Evolutionary conservation across 2,888 invertebrate genomes (phyloP), one percentile per base, ranked within the genome.

Genomic region (Limenitis camilla): DNA sequence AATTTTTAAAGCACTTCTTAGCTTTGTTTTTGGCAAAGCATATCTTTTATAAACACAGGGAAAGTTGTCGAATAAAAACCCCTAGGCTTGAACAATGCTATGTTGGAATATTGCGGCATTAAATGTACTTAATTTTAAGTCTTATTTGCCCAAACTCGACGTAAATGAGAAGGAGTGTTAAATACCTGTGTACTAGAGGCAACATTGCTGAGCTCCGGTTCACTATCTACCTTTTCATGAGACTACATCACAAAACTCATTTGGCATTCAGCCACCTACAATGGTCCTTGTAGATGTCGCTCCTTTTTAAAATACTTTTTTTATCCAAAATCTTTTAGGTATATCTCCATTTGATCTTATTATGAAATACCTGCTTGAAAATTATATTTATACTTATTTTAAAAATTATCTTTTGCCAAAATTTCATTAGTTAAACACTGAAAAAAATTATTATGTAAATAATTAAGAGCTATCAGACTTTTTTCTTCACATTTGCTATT

Each of bases 221-320:
- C 71, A 76, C 76, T 80, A 78, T 81, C 74, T 74, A 72, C 74
- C 72, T 72, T 71, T 74, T 72, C 73, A 60, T 56, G 53, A 60
- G 51, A 51, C 59, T 59, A 61, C 78, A 81, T 84, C 79, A 79
- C 79, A 79, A 81, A 84, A 82, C 80, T 85, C 84, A 84, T 85
- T 86, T 86, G 85, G 86, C 85, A 85, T 83, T 76, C 83, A 77
- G 83, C 86, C 86, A 85, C 78, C 72, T 72, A 79, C 79, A 78
- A 76, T 74, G 76, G 74, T 70, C 72, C 71, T n/a, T n/a, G n/a
- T n/a, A 79, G 74, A 79, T 78, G 73, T 71, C 73, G 74, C 71
- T 49, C 59, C 74, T 72, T 74, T 80, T 82, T 78, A 83, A 84
- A 81, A 82, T 82, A 80, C 74, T 76, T 75, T 69, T 78, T 65